Evolutionary conservation across 2,113 vertebrate genomes (phyloP).

Genomic region (Erythrocercus mccallii): DNA sequence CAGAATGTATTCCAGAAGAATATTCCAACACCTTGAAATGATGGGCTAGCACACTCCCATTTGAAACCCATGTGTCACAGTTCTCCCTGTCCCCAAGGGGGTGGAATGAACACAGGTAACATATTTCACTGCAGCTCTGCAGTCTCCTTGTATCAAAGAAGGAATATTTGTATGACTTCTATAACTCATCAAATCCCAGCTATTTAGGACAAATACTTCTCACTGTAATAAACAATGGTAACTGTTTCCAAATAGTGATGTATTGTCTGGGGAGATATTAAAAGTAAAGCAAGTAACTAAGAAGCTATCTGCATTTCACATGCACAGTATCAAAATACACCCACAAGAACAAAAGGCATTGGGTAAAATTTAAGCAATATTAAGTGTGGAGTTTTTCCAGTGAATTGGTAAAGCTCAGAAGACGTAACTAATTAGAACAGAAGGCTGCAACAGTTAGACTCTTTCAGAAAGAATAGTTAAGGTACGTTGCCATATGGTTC

Average conservation of each 20-base stretch:
- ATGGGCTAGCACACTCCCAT: not conserved
- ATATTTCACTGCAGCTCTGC: not conserved
- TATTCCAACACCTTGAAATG: not conserved
- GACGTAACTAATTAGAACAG: constrained; percentile 60
- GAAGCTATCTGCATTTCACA: constrained; percentile 22
- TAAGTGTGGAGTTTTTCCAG: constrained; percentile 18
- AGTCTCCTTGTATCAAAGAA: not conserved
- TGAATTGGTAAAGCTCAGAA: constrained; percentile 48
- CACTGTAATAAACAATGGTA: not conserved
- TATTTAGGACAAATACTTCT: not conserved
- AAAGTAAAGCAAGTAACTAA: constrained; percentile 16
- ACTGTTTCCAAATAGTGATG: not conserved
- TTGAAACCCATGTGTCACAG: not conserved
- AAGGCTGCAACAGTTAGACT: constrained; percentile 56
- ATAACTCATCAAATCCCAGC: not conserved
- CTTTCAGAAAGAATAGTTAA: constrained; percentile 56
- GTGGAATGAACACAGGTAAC: not conserved
- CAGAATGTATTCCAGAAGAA: not conserved
- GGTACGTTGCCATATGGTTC: constrained; percentile 47
- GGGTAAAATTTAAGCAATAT: constrained; percentile 56
- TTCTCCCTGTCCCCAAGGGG: not conserved
- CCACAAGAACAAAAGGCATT: constrained; percentile 38
- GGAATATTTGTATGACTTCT: not conserved
- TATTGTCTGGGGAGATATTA: not conserved
- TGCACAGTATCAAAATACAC: not conserved